These are phyloP conservation scores for Garra rufa DNA, from an alignment of 2,113 vertebrate genomes.

Conservation along the genomic window DNA sequence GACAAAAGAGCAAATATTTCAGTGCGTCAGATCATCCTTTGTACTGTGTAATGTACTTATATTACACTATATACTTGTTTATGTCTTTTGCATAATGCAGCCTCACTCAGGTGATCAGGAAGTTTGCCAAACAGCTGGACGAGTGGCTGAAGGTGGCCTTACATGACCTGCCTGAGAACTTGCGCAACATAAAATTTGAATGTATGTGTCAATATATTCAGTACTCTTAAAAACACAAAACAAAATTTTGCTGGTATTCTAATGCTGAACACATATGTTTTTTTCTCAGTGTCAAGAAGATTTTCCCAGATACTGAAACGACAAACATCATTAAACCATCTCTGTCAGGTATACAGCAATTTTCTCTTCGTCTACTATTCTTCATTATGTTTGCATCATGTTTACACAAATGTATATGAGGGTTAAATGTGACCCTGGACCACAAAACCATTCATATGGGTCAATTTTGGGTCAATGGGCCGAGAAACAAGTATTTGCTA, in stretches of 20 bases:
- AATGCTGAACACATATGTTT: not conserved
- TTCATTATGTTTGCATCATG: too few species aligned
- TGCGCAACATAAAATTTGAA: constrained; percentile 98
- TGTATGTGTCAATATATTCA: constrained; percentile 71
- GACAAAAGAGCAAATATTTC: not conserved
- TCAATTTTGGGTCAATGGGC: too few species aligned
- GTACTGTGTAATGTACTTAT: not conserved
- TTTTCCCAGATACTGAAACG: constrained; percentile 98
- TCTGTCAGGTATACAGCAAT: constrained; percentile 87
- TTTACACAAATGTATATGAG: constrained; percentile 34
- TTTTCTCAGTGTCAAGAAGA: constrained; percentile 91
- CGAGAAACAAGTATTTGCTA: too few species aligned
- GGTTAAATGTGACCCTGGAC: too few species aligned
- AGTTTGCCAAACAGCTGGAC: constrained; percentile 98
- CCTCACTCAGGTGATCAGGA: constrained; percentile 97
- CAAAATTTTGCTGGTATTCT: too few species aligned
- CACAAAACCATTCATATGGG: too few species aligned
- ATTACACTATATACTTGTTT: not conserved
- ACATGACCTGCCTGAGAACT: constrained; percentile 95
- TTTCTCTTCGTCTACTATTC: too few species aligned
- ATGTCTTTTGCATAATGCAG: constrained; percentile 66
- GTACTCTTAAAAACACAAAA: not conserved
- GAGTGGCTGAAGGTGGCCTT: constrained; percentile 98
- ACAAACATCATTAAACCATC: constrained; percentile 97
- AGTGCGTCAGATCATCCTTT: not conserved